Base-by-base conservation (phyloP, 2,113 vertebrate genomes). In the Passer domesticus region DNA sequence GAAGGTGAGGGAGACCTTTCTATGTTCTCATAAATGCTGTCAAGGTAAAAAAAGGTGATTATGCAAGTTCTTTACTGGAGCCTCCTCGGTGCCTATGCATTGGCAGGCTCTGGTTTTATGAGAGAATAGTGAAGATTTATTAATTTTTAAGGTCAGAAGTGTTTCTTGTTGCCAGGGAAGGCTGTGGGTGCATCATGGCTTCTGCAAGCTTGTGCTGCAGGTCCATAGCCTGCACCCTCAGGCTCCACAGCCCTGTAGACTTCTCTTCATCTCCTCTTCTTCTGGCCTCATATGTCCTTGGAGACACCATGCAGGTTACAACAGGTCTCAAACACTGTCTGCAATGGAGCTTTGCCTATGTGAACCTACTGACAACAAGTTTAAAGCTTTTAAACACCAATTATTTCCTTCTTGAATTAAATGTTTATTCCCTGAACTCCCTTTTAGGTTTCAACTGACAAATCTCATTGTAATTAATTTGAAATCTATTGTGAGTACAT, bases 391-490 rank as follows among this genome's bases (percentile, higher is more conserved):
- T 90, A 88, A 87, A 95, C 33, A 59, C 12, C 43, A 77, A 2
- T 33, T 55, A 78, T 81, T 60, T 43, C 14, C 37, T n/a, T 27
- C 68, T 80, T 79, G 85, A 89, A 91, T 67, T 50, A 81, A 78
- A 74, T 83, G 59, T 79, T 86, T 95, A 85, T 90, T 91, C 72
- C 72, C 82, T 78, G 76, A 93, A 50, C 85, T 81, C 72, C 31
- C 49, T 90, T 92, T 66, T 64, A 83, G 87, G 44, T 87, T 96
- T 95, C 72, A 70, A 19, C 69, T 90, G 93, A 92, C 60, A 87
- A 81, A 96, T 72, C 60, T 94, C 64, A 55, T 53, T 94, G 87
- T 64, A 89, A 93, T 93, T 95, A 72, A 88, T 95, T 83, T 89
- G 83, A 92, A 46, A 20, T 16, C 39, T 63, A 33, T 75, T 81